Conservation (phyloP, 2,797 vertebrate species). For the Phrynocephalus forsythii region DNA sequence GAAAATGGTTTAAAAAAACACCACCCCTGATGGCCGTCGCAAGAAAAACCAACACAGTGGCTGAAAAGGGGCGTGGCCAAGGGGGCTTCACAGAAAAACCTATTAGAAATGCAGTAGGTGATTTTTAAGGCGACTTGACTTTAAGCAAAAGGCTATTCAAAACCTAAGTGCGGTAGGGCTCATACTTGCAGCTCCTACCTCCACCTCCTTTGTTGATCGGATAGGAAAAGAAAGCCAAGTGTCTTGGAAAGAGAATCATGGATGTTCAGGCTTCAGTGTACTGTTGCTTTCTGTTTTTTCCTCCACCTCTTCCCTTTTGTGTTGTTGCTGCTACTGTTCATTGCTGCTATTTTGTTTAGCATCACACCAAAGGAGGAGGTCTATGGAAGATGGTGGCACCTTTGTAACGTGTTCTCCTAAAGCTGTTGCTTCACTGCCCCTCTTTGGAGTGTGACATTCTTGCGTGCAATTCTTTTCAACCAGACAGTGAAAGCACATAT, state of each 20-base stretch:
- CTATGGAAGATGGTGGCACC: background rate
- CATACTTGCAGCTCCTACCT: too few relatives aligned
- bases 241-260: background rate
- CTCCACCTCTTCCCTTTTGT: background rate
- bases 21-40: too few relatives aligned
- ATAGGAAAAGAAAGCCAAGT: too few relatives aligned
- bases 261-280: background rate
- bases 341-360: background rate
- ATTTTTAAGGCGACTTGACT: too few relatives aligned
- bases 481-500: conserved; percentile 9
- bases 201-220: too few relatives aligned
- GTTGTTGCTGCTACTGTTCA: background rate
- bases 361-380: background rate
- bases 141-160: too few relatives aligned
- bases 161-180: too few relatives aligned
- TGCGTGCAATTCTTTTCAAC: background rate
- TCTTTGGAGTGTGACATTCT: background rate
- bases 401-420: background rate
- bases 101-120: too few relatives aligned
- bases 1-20: too few relatives aligned
- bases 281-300: background rate
- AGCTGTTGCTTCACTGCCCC: background rate
- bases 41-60: too few relatives aligned
- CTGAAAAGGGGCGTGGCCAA: too few relatives aligned
- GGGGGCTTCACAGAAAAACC: too few relatives aligned